Base-by-base conservation (phyloP, 2,113 vertebrate genomes). In the Pungitius pungitius region DNA sequence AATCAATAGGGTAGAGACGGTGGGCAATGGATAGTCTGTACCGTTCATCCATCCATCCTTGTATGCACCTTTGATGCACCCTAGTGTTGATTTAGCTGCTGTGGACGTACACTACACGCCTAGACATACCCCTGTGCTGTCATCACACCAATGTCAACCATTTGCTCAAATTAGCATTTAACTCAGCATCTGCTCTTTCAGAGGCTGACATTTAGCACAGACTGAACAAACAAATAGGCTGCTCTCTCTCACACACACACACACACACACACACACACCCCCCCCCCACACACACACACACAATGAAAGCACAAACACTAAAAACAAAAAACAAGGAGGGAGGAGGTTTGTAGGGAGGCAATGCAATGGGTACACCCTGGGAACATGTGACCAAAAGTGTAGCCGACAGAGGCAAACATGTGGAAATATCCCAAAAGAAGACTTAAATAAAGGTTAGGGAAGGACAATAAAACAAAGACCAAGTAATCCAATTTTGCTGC, bases 101-200 rank as follows among this genome's bases (percentile, higher is more conserved):
- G 61, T 57, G 18, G 11, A 40, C 56, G 13, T 57, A 66, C 45
- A 37, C 30, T 30, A 42, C 57, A 74, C 45, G 9, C 57, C 51
- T 40, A 60, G 17, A 42, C 65, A 59, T 11, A 69, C 27, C 6
- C 45, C 67, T 43, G 51, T 77, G 56, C 20, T 69, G 52, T 75
- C 56, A 58, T 85, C 11, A 61, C 61, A 30, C 57, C 60, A 62
- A 77, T 82, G 73, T 83, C 67, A 86, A 80, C 83, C 79, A 76
- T 70, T 83, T 85, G 59, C 79, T 72, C 47, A 79, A 76, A 83
- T 87, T 73, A 78, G 80, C 70, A 80, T 80, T 85, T 87, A 69
- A 81, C 69, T 80, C 63, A 55, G 73, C 68, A 65, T 64, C 82
- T 81, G 77, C 68, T 79, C 61, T 75, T 74, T 85, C 14, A 61